Evolutionary conservation across 2,113 vertebrate genomes (phyloP), one percentile per base, ranked within the genome.

Genomic region (Phaethornis superciliosus): DNA sequence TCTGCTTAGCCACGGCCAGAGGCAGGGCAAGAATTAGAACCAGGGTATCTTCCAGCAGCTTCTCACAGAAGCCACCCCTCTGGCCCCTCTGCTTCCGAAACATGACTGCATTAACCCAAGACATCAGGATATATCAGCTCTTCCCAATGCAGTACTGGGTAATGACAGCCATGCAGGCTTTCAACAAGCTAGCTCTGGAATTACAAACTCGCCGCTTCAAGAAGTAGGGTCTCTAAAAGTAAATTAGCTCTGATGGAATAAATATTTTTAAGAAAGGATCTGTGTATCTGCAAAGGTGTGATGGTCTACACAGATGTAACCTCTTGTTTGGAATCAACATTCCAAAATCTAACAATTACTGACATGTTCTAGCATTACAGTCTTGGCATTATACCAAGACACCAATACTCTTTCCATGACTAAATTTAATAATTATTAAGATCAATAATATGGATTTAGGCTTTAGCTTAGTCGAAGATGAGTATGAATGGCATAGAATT

Each of bases 61-160:
- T 40, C 40, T 40, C 40, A 40, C 11, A 40, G 40, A 40, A 12
- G 40, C 40, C 40, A 40, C 40, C 11, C 40, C 40, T 40, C 10
- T 12, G 11, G 40, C 40, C 40, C 40, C 40, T 40, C 40, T 40
- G 40, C 40, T 40, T 40, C 40, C 40, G 13, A 40, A 13, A 40
- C 40, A 40, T 40, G 11, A 40, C 40, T 40, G 10, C 40, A 40
- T 12, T 40, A 40, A 40, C 40, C 40, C 40, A 12, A 40, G 40
- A 40, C 40, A 40, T 40, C 13, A 40, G 26, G 6, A n/a, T 47
- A 6, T 33, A 33, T 56, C 28, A 70, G 11, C 33, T 67, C 44
- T 89, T 23, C 20, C 54, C 52, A 20, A 0, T 28, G 40, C 67
- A 47, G 44, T 22, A 15, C 12, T 63, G 28, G 2, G 0, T 16